These are phyloP conservation scores for Chrysopilus asiliformis DNA, from an alignment of 2,888 invertebrate genomes.

Conservation along the genomic window DNA sequence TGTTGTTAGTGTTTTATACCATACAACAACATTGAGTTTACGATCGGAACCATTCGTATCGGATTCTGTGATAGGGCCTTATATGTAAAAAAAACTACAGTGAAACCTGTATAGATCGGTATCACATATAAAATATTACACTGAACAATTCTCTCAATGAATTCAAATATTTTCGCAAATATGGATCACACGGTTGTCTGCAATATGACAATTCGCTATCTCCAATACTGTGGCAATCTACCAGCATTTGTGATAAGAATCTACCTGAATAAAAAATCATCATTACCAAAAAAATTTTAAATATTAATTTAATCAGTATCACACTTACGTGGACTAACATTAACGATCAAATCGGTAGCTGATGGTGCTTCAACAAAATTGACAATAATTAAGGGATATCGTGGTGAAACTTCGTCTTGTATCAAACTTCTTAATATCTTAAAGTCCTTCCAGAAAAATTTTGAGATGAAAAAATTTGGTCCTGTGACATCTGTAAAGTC, in stretches of 20 bases:
- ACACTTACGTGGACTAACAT: too few species aligned
- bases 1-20: too few species aligned
- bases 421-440: conserved; percentile 22
- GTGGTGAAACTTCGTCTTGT: conserved; percentile 25
- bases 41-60: too few species aligned
- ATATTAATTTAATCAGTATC: not conserved
- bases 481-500: conserved; percentile 46
- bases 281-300: too few species aligned
- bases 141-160: conserved; percentile 8
- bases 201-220: conserved; percentile 22
- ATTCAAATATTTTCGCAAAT: conserved; percentile 12
- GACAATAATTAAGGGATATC: conserved; percentile 24
- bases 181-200: conserved; percentile 23
- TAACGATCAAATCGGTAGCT: not conserved
- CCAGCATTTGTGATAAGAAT: too few species aligned
- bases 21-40: too few species aligned
- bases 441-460: conserved; percentile 23
- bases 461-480: conserved; percentile 27
- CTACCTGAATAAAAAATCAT: too few species aligned
- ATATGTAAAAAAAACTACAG: not conserved
- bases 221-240: not conserved
- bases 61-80: too few species aligned
- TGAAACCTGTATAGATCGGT: not conserved
- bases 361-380: conserved; percentile 22
- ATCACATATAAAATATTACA: conserved; percentile 4